A percentile compares a stretch with the other conserved stretches of the same genome.
Evolutionary conservation across 2,113 vertebrate species (phyloP).

Genomic region (Myrmecophaga tridactyla): DNA sequence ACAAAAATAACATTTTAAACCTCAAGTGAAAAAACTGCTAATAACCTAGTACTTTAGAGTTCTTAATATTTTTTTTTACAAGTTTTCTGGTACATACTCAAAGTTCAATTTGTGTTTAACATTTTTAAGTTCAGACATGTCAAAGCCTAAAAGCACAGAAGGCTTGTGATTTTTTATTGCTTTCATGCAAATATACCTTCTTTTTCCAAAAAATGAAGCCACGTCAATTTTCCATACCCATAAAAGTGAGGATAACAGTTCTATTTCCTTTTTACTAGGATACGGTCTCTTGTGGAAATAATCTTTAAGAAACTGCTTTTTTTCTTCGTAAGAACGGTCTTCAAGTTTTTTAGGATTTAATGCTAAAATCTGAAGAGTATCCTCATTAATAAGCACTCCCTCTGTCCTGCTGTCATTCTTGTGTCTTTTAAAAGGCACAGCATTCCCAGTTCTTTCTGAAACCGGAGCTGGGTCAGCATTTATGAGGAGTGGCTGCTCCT

Average conservation of each 20-base stretch:
- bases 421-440: conserved; percentile 85
- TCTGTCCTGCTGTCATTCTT: conserved; percentile 82
- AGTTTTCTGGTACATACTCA: conserved; percentile 73
- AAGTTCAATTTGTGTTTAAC: conserved; percentile 89
- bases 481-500: conserved; percentile 51
- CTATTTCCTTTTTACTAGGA: conserved; percentile 88
- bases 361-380: conserved; percentile 82
- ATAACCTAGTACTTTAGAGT: conserved; percentile 43
- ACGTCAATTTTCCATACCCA: conserved; percentile 89
- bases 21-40: conserved; percentile 45
- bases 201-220: conserved; percentile 88
- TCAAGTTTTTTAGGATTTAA: conserved; percentile 87
- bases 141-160: conserved; percentile 92
- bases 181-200: conserved; percentile 91
- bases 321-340: conserved; percentile 85
- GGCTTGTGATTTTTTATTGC: conserved; percentile 86
- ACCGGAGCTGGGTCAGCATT: neutral
- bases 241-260: conserved; percentile 88
- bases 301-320: conserved; percentile 90
- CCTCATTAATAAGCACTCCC: conserved; percentile 56
- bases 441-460: conserved; percentile 55
- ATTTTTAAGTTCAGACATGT: conserved; percentile 91
- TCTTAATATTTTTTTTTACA: conserved; percentile 59
- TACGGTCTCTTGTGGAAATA: conserved; percentile 95
- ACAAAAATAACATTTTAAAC: neutral